phyloP scores from a whole-genome alignment of 2,797 vertebrate species.

The Halcyon chelicuti region DNA sequence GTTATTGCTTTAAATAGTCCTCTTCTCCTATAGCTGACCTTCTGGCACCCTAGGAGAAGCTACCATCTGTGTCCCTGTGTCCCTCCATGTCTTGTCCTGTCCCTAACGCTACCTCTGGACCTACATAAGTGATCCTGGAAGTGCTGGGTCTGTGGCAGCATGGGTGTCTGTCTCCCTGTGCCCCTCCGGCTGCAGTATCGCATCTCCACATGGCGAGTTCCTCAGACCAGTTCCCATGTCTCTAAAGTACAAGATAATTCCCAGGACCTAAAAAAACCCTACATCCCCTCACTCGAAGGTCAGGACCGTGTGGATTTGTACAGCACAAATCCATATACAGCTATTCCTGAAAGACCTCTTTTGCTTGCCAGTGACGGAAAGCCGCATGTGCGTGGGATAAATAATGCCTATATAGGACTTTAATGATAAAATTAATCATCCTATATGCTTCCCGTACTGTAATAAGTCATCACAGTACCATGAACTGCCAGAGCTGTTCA shows the following conservation, averaged over 20 bases:
- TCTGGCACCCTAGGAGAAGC: not conserved
- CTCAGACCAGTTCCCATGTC: rapidly evolving
- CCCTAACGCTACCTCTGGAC: too few species aligned
- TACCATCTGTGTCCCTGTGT: rapidly evolving
- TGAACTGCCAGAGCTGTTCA: not conserved
- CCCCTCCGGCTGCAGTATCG: not conserved
- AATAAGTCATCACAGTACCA: not conserved
- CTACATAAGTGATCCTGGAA: not conserved
- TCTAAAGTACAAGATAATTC: not conserved
- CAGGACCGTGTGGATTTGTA: not conserved
- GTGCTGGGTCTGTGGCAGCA: not conserved
- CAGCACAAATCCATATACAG: not conserved
- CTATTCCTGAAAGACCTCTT: not conserved
- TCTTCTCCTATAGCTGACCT: not conserved
- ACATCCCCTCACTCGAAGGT: not conserved
- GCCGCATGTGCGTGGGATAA: not conserved
- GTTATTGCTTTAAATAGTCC: not conserved
- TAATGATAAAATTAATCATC: not conserved
- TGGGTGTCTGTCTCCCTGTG: not conserved
- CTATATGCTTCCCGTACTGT: not conserved
- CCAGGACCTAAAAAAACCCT: not conserved
- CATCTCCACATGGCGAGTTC: not conserved
- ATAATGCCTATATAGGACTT: not conserved
- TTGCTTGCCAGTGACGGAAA: not conserved
- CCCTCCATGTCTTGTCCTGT: not conserved